These are phyloP conservation scores for Zootoca vivipara DNA, from an alignment of 2,113 vertebrate species.

Conservation along the genomic window DNA sequence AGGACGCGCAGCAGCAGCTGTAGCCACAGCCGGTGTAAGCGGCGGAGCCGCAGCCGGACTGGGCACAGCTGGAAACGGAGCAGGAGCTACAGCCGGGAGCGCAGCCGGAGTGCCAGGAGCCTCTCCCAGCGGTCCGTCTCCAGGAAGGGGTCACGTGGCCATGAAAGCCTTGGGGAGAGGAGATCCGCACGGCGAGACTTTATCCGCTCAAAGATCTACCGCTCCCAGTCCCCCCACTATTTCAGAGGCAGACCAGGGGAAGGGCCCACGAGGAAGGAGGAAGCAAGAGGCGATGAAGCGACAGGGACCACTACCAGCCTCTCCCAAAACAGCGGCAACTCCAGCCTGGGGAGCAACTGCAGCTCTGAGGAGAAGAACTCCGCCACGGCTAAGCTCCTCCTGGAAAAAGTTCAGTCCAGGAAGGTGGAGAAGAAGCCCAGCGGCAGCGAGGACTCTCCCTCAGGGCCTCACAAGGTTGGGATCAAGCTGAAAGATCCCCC, in stretches of 20 bases:
- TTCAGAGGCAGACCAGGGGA: constrained; percentile 71
- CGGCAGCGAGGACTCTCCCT: constrained; percentile 72
- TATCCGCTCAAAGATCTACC: constrained; percentile 93
- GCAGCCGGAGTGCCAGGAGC: constrained; percentile 85
- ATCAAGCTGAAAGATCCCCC: constrained; percentile 96
- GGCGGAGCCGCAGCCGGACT: constrained; percentile 83
- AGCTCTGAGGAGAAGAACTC: constrained; percentile 89
- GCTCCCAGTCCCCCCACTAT: constrained; percentile 92
- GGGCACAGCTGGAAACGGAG: constrained; percentile 81
- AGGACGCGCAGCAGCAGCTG: constrained; percentile 91
- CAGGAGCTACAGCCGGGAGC: constrained; percentile 88
- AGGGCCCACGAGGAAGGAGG: constrained; percentile 71
- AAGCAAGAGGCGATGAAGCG: constrained; percentile 73
- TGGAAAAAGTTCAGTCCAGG: constrained; percentile 93
- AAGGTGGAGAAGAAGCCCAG: constrained; percentile 80
- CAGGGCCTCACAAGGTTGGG: constrained; percentile 81
- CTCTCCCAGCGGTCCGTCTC: constrained; percentile 88
- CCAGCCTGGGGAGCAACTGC: constrained; percentile 68
- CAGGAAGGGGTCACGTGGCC: constrained; percentile 78
- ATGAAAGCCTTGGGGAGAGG: constrained; percentile 81
- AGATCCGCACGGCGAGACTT: constrained; percentile 84
- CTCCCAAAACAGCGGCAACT: constrained; percentile 69
- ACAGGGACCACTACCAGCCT: constrained; percentile 63
- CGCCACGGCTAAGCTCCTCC: constrained; percentile 89
- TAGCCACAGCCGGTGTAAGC: constrained; percentile 83